A percentile compares a stretch with the other conserved stretches of the same genome.
These are phyloP conservation scores for Tolypeutes matacus DNA, from an alignment of 2,797 vertebrate species.

Conservation along the genomic window DNA sequence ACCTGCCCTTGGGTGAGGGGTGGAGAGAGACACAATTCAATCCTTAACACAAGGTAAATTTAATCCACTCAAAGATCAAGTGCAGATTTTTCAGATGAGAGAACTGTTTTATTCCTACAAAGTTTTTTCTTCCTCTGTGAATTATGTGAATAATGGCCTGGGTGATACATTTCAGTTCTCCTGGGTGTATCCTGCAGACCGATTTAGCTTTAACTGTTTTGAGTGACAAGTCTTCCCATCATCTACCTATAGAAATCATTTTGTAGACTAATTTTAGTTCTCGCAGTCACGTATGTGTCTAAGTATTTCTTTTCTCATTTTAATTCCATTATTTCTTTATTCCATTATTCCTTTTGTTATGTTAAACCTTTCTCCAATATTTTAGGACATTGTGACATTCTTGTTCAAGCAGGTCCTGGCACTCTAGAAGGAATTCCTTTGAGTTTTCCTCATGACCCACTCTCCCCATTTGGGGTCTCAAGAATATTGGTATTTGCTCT, in stretches of 20 bases:
- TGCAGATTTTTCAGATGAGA: background rate
- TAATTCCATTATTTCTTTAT: slow-evolving; percentile 44
- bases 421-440: background rate
- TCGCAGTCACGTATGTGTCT: background rate
- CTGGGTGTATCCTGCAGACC: background rate
- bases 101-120: background rate
- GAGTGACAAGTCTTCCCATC: background rate
- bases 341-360: background rate
- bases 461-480: background rate
- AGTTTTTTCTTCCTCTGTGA: slow-evolving; percentile 3
- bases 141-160: background rate
- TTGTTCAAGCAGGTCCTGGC: background rate
- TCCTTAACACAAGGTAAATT: background rate
- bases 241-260: background rate
- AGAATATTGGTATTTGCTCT: background rate
- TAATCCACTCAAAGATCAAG: background rate
- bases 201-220: slow-evolving; percentile 4
- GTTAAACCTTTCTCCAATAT: slow-evolving; percentile 36
- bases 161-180: background rate
- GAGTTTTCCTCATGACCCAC: background rate
- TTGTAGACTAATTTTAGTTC: slow-evolving; percentile 13
- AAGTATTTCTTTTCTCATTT: slow-evolving; percentile 60
- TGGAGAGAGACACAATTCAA: background rate
- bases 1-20: background rate
- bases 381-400: slow-evolving; percentile 25